Evolutionary conservation across 53 echinoderm and acorn worm genomes (phyloP).

Genomic region (Hippasteria phrygiana): DNA sequence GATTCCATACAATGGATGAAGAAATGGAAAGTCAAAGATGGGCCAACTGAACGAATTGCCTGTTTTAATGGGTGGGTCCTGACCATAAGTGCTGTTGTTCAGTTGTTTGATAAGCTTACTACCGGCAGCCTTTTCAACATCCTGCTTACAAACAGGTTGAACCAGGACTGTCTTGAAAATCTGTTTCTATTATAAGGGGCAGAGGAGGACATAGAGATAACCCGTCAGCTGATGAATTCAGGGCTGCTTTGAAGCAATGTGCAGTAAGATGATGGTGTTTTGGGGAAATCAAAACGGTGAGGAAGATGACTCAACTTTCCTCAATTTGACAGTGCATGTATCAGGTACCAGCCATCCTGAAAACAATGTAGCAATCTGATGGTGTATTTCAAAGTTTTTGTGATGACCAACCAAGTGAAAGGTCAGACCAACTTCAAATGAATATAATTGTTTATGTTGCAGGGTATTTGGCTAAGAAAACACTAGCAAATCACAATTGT

Average conservation of each 20-base stretch:
- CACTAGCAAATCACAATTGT: constrained; percentile 23
- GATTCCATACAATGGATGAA: constrained; percentile 39
- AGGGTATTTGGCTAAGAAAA: constrained; percentile 33
- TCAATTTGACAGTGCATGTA: constrained; percentile 1
- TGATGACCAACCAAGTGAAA: constrained; percentile 7
- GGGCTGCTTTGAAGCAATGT: constrained; percentile 53
- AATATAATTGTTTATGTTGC: constrained; percentile 44
- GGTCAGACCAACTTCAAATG: constrained; percentile 35
- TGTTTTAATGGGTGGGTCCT: constrained; percentile 53
- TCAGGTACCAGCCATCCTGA: not conserved
- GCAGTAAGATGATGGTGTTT: constrained; percentile 54
- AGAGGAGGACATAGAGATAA: constrained; percentile 42
- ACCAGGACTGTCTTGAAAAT: constrained; percentile 47
- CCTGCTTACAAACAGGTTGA: constrained; percentile 31
- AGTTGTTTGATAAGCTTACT: constrained; percentile 29
- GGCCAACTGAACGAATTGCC: constrained; percentile 16
- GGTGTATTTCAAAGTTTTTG: not conserved
- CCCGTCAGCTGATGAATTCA: constrained; percentile 43
- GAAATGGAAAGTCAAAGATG: constrained; percentile 33
- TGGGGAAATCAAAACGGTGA: constrained; percentile 11
- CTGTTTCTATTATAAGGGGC: constrained; percentile 38
- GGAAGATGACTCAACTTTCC: constrained; percentile 15
- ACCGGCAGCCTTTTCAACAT: not conserved
- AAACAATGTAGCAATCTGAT: constrained; percentile 12
- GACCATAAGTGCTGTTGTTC: constrained; percentile 16